Evolutionary conservation across 2,113 vertebrate species (phyloP).

Genomic region (Strigops habroptila): DNA sequence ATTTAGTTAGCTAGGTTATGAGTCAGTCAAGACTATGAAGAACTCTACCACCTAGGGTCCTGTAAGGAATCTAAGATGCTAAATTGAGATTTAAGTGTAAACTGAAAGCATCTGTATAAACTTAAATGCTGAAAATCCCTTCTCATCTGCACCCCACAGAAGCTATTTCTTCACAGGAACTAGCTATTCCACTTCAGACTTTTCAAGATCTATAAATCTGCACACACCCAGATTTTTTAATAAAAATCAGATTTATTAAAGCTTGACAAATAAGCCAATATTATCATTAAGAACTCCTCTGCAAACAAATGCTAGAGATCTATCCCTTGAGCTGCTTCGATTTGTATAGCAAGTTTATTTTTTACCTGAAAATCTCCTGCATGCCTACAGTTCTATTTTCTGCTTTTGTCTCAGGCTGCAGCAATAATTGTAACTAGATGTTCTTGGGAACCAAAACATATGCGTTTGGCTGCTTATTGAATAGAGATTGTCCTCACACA

Average conservation of each 20-base stretch:
- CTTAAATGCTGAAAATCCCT: not conserved
- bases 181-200: not conserved
- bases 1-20: not conserved
- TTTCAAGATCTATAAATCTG: not conserved
- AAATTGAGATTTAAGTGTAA: not conserved
- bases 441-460: not conserved
- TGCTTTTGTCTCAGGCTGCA: not conserved
- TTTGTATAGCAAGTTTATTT: not conserved
- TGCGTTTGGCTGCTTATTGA: not conserved
- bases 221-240: not conserved
- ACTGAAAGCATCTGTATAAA: not conserved
- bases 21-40: not conserved
- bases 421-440: not conserved
- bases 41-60: not conserved
- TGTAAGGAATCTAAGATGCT: not conserved
- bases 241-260: not conserved
- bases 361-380: not conserved
- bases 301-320: not conserved
- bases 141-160: not conserved
- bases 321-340: not conserved
- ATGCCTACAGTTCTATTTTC: not conserved
- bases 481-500: not conserved
- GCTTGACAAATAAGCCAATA: not conserved
- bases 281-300: not conserved
- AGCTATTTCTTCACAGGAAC: not conserved